phyloP scores from a whole-genome alignment of 2,888 invertebrate genomes.

The Polietes domitor region DNA sequence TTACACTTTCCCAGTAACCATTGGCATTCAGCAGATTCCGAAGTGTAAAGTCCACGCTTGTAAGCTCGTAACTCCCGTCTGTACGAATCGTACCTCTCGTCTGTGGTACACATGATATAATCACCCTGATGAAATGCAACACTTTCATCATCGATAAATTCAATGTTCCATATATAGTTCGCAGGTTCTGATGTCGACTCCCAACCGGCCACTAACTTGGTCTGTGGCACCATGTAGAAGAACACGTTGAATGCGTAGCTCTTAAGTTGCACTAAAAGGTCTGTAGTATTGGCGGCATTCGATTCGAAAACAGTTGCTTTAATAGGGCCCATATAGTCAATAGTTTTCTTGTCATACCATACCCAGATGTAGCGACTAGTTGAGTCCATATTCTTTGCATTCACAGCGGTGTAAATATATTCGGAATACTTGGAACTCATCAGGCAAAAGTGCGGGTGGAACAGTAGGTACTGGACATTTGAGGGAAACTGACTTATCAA shows the following conservation, averaged over 20 bases:
- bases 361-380: slow-evolving; percentile 53
- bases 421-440: slow-evolving; percentile 41
- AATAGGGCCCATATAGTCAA: slow-evolving; percentile 39
- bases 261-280: slow-evolving; percentile 26
- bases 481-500: slow-evolving; percentile 15
- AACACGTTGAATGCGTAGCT: slow-evolving; percentile 43
- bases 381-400: slow-evolving; percentile 40
- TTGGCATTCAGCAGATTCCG: slow-evolving; percentile 28
- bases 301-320: slow-evolving; percentile 4
- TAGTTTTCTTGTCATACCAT: slow-evolving; percentile 49
- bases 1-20: slow-evolving; percentile 50
- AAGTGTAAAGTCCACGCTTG: not conserved
- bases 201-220: slow-evolving; percentile 44
- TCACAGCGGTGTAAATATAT: slow-evolving; percentile 49
- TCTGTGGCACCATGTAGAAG: slow-evolving; percentile 51
- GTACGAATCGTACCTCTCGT: slow-evolving; percentile 12
- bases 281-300: not conserved
- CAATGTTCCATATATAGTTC: not conserved
- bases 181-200: not conserved
- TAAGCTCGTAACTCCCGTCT: slow-evolving; percentile 41
- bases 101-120: slow-evolving; percentile 46
- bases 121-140: slow-evolving; percentile 35
- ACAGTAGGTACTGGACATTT: slow-evolving; percentile 51
- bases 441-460: slow-evolving; percentile 53
- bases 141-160: slow-evolving; percentile 6